Conservation (phyloP, 1,140 invertebrate genomes). For the Calephelis virginiensis region DNA sequence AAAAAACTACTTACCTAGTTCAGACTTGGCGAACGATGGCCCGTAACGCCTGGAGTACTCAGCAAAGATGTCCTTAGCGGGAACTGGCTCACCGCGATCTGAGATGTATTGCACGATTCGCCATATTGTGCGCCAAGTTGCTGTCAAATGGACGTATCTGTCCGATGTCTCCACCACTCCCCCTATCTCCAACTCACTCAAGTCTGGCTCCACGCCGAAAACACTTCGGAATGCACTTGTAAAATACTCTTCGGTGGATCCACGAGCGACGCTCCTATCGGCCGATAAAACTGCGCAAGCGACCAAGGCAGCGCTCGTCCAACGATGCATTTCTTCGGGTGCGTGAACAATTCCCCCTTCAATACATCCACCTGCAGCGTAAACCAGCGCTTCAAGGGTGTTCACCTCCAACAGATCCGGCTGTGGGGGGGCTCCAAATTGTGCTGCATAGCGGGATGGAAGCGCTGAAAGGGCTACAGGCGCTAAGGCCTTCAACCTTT, state of each 20-base stretch:
- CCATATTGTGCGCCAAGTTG: slow-evolving; percentile 63
- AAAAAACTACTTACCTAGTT: slow-evolving; percentile 47
- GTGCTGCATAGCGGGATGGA: slow-evolving; percentile 40
- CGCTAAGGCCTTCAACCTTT: slow-evolving; percentile 39
- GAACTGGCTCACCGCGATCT: slow-evolving; percentile 39
- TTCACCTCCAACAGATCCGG: slow-evolving; percentile 50
- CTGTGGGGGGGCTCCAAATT: slow-evolving; percentile 49
- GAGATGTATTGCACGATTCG: slow-evolving; percentile 56
- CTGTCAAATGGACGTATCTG: slow-evolving; percentile 46
- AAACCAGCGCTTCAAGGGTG: slow-evolving; percentile 51
- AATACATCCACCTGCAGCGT: slow-evolving; percentile 50
- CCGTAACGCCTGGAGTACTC: slow-evolving; percentile 62
- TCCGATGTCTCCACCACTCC: slow-evolving; percentile 51
- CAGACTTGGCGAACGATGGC: slow-evolving; percentile 48
- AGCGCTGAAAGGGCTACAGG: slow-evolving; percentile 41
- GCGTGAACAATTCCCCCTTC: slow-evolving; percentile 45
- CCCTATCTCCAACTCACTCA: slow-evolving; percentile 40
- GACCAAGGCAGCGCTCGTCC: slow-evolving; percentile 47
- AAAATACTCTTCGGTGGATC: slow-evolving; percentile 67
- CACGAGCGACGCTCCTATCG: slow-evolving; percentile 66
- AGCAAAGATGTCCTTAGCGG: slow-evolving; percentile 42
- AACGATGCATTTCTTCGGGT: slow-evolving; percentile 39
- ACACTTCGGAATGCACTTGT: slow-evolving; percentile 51
- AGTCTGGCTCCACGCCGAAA: slow-evolving; percentile 47
- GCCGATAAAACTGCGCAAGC: slow-evolving; percentile 62